These are phyloP conservation scores for Athene noctua DNA, from an alignment of 2,113 vertebrate species.

Conservation along the genomic window DNA sequence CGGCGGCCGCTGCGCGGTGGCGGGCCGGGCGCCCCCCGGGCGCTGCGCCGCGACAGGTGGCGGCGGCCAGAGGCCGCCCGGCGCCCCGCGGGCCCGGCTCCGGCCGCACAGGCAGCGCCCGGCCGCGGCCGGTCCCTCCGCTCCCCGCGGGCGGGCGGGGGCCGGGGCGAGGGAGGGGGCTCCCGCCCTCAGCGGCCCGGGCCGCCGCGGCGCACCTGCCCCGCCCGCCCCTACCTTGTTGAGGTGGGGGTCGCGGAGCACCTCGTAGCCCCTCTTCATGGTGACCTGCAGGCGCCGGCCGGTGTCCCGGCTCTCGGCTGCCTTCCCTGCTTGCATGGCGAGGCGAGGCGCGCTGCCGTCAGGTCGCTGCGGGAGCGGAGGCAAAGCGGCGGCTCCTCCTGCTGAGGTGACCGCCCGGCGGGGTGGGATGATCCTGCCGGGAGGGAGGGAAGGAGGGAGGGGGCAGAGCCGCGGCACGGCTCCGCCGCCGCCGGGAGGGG, in stretches of 20 bases:
- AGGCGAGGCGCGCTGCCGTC: not conserved
- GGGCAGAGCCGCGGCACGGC: slow-evolving; percentile 3
- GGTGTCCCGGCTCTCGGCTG: not conserved
- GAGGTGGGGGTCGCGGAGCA: slow-evolving; percentile 82
- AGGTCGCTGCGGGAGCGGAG: not conserved
- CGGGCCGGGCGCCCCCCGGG: not conserved
- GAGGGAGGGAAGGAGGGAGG: not conserved
- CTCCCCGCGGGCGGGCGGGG: no score
- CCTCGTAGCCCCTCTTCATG: slow-evolving; percentile 83
- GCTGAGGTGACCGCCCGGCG: slow-evolving; percentile 42
- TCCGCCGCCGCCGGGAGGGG: not conserved
- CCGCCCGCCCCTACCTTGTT: slow-evolving; percentile 81
- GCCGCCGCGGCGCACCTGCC: not conserved
- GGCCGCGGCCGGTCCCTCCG: not conserved
- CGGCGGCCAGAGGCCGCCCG: not conserved
- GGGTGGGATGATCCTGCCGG: slow-evolving; percentile 24
- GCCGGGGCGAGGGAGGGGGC: not conserved
- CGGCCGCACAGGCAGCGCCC: not conserved
- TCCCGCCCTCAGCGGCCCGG: not conserved
- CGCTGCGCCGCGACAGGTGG: not conserved
- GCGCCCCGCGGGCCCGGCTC: not conserved
- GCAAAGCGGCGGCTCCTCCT: not conserved
- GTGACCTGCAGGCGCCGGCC: slow-evolving; percentile 60
- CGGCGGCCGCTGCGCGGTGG: not conserved
- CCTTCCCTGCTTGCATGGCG: slow-evolving; percentile 4